phyloP scores from a whole-genome alignment of 2,113 vertebrate species.

The Vanacampus margaritifer region DNA sequence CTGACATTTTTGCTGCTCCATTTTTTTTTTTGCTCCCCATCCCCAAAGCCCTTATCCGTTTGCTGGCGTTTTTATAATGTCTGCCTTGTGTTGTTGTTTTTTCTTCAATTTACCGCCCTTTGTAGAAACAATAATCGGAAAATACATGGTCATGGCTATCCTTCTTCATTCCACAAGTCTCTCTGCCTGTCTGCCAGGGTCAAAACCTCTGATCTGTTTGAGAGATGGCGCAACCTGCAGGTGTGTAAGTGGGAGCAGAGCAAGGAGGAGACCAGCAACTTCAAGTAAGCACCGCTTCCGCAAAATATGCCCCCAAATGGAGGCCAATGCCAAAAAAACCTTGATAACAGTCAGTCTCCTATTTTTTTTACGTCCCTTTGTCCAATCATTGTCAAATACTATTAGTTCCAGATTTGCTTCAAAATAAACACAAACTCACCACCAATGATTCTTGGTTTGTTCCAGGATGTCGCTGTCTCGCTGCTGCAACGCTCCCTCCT shows the following conservation, averaged over 20 bases:
- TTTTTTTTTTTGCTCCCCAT: neutral
- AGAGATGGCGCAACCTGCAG: slow-evolving; percentile 92
- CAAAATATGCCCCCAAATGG: neutral
- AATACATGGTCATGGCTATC: slow-evolving; percentile 29
- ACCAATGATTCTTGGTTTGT: slow-evolving; percentile 8
- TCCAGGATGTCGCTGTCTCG: slow-evolving; percentile 85
- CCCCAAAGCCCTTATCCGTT: neutral
- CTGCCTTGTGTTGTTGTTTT: slow-evolving; percentile 21
- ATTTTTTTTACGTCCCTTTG: neutral
- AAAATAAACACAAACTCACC: neutral
- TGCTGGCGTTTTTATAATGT: neutral
- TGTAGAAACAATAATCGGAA: slow-evolving; percentile 38
- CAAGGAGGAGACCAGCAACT: slow-evolving; percentile 84
- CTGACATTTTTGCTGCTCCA: neutral
- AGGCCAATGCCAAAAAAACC: neutral
- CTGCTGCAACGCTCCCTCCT: slow-evolving; percentile 94
- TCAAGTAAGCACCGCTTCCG: slow-evolving; percentile 78
- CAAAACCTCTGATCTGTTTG: slow-evolving; percentile 93
- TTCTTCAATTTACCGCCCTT: slow-evolving; percentile 28
- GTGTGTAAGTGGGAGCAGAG: slow-evolving; percentile 92
- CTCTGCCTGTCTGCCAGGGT: slow-evolving; percentile 77
- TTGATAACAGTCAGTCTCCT: neutral
- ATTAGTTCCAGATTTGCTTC: too few species aligned
- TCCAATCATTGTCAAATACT: too few species aligned
- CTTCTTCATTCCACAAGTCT: slow-evolving; percentile 42